Percentiles rank a stretch among this genome's conserved stretches.
These are phyloP conservation scores for Laupala kohalensis DNA, from an alignment of 1,140 invertebrate genomes.

Conservation along the genomic window DNA sequence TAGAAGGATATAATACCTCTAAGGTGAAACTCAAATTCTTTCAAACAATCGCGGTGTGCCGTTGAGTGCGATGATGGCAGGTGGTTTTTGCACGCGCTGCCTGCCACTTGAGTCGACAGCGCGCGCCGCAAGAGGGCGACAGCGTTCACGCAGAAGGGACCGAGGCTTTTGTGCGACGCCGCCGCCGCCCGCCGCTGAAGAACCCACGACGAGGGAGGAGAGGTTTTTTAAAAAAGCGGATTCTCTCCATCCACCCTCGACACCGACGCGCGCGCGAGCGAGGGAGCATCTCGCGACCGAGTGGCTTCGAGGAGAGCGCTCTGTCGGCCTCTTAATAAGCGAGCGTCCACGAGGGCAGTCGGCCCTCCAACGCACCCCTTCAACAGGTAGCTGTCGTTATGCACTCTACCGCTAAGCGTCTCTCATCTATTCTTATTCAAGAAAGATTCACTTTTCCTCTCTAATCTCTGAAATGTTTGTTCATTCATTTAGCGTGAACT, in stretches of 20 bases:
- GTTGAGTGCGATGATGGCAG: too few species aligned
- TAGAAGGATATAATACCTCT: too few species aligned
- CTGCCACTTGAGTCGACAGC: neutral
- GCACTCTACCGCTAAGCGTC: neutral
- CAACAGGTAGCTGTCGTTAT: neutral
- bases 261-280: too few species aligned
- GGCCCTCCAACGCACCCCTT: neutral
- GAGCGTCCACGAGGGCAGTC: neutral
- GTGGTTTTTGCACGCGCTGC: too few species aligned
- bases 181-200: neutral
- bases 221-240: neutral
- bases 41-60: too few species aligned
- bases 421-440: neutral
- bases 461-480: too few species aligned
- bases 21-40: too few species aligned
- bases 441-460: neutral
- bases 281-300: too few species aligned
- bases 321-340: neutral
- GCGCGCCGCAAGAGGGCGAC: too few species aligned
- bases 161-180: neutral
- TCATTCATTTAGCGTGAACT: too few species aligned
- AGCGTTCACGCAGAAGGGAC: neutral
- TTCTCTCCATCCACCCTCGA: neutral
- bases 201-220: neutral
- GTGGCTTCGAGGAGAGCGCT: neutral